Conservation (phyloP, 2,888 invertebrate species). For the Dugesia japonica region DNA sequence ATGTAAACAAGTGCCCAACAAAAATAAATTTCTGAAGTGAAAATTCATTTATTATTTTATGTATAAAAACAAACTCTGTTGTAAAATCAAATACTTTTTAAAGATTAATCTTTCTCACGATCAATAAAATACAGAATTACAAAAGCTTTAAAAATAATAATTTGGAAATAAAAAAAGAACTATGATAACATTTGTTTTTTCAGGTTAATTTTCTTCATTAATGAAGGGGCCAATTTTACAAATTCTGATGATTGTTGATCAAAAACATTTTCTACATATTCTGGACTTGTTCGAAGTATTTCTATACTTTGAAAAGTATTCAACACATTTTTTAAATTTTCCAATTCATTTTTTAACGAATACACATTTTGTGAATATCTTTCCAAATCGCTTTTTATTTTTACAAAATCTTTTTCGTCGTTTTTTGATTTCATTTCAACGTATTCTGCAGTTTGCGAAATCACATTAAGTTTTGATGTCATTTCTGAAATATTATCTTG, state of each 20-base stretch:
- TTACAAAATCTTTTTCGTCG: constrained; percentile 39
- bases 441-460: constrained; percentile 38
- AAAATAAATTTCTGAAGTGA: no score
- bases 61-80: no score
- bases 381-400: constrained; percentile 40
- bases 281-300: constrained; percentile 43
- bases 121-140: no score
- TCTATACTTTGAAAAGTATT: constrained; percentile 43
- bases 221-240: constrained; percentile 43
- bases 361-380: constrained; percentile 40
- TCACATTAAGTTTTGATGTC: constrained; percentile 39
- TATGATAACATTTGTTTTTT: constrained; percentile 35
- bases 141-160: background rate
- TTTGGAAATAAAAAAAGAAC: background rate
- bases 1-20: no score
- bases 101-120: no score
- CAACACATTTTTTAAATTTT: constrained; percentile 39
- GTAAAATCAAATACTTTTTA: no score
- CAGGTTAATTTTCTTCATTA: constrained; percentile 41
- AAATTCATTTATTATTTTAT: no score
- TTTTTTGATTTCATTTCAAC: constrained; percentile 39
- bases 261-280: constrained; percentile 43
- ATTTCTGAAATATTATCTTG: constrained; percentile 39
- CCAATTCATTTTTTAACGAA: constrained; percentile 41
- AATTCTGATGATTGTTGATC: constrained; percentile 39